Percentiles rank a stretch among this genome's conserved stretches.
Evolutionary conservation across 2,797 vertebrate species (phyloP).

Genomic region (Micromesistius poutassou): DNA sequence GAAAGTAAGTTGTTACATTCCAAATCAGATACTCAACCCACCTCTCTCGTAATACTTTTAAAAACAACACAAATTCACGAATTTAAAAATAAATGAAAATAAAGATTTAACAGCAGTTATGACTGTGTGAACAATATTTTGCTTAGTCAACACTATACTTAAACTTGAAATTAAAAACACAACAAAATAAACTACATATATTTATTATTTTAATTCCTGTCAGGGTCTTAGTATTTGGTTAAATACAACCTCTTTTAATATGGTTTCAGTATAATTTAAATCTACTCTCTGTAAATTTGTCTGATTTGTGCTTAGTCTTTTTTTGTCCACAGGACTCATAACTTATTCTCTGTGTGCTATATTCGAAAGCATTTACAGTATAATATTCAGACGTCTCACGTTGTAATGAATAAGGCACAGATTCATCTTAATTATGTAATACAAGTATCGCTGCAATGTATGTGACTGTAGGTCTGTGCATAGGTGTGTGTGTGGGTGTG

Average conservation of each 20-base stretch:
- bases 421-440: slow-evolving; percentile 18
- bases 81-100: slow-evolving; percentile 51
- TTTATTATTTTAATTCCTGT: slow-evolving; percentile 26
- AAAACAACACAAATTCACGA: slow-evolving; percentile 46
- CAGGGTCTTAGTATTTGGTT: slow-evolving; percentile 25
- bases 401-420: slow-evolving; percentile 15
- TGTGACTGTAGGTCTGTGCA: slow-evolving; percentile 8
- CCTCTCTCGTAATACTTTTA: slow-evolving; percentile 40
- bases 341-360: slow-evolving; percentile 23
- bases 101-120: slow-evolving; percentile 67
- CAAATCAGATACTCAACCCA: slow-evolving; percentile 38
- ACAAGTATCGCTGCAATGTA: slow-evolving; percentile 29
- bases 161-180: slow-evolving; percentile 46
- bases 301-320: slow-evolving; percentile 49
- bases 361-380: slow-evolving; percentile 15
- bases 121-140: slow-evolving; percentile 49
- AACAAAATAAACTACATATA: slow-evolving; percentile 52
- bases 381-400: slow-evolving; percentile 7
- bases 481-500: slow-evolving; percentile 14
- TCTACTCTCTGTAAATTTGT: slow-evolving; percentile 29
- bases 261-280: slow-evolving; percentile 31
- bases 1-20: slow-evolving; percentile 52
- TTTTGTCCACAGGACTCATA: slow-evolving; percentile 35
- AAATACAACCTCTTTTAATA: slow-evolving; percentile 33
- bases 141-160: slow-evolving; percentile 32